Evolutionary conservation across 2,888 invertebrate species (phyloP).

Genomic region (Ptychoptera contaminata): DNA sequence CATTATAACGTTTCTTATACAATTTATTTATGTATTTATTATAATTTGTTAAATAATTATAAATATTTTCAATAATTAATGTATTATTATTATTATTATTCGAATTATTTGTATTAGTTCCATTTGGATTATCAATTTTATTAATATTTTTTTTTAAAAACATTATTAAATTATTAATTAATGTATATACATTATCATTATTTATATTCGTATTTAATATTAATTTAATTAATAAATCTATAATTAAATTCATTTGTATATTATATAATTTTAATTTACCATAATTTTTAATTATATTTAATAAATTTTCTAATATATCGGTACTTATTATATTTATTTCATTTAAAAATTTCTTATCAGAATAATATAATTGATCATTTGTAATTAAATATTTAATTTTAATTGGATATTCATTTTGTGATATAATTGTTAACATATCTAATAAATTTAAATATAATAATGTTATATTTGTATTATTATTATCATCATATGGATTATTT

Average conservation of each 20-base stretch:
- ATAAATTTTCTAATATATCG: constrained; percentile 60
- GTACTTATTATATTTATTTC: constrained; percentile 65
- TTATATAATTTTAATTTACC: constrained; percentile 48
- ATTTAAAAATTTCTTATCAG: constrained; percentile 68
- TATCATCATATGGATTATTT: constrained; percentile 52
- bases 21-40: too few relatives aligned
- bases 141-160: too few relatives aligned
- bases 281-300: constrained; percentile 50
- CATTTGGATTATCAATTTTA: too few relatives aligned
- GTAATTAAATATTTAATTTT: constrained; percentile 80
- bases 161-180: constrained; percentile 56
- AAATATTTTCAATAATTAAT: too few relatives aligned
- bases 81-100: too few relatives aligned
- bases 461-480: constrained; percentile 43
- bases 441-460: constrained; percentile 58
- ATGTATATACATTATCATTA: constrained; percentile 40
- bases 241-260: constrained; percentile 53
- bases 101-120: too few relatives aligned
- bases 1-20: too few relatives aligned
- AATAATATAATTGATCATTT: constrained; percentile 83
- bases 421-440: constrained; percentile 60
- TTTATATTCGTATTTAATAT: constrained; percentile 46
- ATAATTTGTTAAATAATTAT: too few relatives aligned
- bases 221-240: constrained; percentile 58
- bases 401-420: constrained; percentile 72